Evolutionary conservation across 2,888 invertebrate genomes (phyloP).

Genomic region (Busseola fusca): DNA sequence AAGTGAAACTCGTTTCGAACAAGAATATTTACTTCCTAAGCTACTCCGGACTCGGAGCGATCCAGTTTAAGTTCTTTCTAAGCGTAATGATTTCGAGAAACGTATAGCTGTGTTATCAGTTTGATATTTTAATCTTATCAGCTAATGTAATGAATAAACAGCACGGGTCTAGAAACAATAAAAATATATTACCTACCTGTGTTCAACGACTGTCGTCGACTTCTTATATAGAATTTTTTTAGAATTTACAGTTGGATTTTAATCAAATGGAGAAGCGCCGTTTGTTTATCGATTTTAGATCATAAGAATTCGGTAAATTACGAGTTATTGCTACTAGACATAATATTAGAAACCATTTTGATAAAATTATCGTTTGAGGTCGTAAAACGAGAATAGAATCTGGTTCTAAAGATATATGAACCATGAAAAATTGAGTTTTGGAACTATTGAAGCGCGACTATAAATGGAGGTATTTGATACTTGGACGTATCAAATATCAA

Average conservation of each 20-base stretch:
- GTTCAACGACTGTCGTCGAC: conserved; percentile 55
- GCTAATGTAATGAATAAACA: conserved; percentile 69
- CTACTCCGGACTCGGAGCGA: conserved; percentile 57
- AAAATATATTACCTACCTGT: conserved; percentile 70
- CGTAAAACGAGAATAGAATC: conserved; percentile 67
- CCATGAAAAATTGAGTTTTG: conserved; percentile 78
- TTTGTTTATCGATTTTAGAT: conserved; percentile 49
- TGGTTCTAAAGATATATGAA: conserved; percentile 71
- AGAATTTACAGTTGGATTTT: conserved; percentile 55
- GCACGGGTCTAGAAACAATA: conserved; percentile 65
- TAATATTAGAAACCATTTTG: conserved; percentile 57
- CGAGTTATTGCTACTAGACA: conserved; percentile 65
- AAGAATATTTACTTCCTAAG: conserved; percentile 71
- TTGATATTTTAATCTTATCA: conserved; percentile 76
- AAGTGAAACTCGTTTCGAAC: conserved; percentile 79
- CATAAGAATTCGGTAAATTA: conserved; percentile 60
- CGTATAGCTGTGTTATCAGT: conserved; percentile 62
- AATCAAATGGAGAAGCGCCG: conserved; percentile 42
- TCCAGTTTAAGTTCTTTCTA: conserved; percentile 62
- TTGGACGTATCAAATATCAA: conserved; percentile 74
- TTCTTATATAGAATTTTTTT: conserved; percentile 49
- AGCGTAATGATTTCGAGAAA: conserved; percentile 57
- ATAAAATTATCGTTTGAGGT: conserved; percentile 60
- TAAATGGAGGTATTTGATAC: conserved; percentile 71
- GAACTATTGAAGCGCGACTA: conserved; percentile 76